Evolutionary conservation across 1,140 invertebrate genomes (phyloP), one percentile per base, ranked within the genome.

Genomic region (Cryptotermes secundus): DNA sequence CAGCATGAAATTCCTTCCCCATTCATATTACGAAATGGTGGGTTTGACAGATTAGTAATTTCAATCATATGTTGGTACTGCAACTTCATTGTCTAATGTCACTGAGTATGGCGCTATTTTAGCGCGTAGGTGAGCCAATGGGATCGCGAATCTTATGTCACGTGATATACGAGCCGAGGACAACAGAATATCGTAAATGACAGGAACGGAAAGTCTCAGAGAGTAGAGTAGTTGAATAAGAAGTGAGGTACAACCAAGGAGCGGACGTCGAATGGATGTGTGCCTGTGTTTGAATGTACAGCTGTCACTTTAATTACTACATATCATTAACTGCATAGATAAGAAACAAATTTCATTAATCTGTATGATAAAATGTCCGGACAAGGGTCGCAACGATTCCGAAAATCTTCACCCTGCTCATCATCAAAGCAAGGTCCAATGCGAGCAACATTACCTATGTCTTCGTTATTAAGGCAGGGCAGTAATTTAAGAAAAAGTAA

Each of bases 391-490:
- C 84, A 84, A 82, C 80, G 84, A 80, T 80, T 84, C 34, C 84
- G 84, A 34, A 84, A 84, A 82, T 84, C 84, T 45, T 84, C 84
- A 38, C 84, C 84, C 42, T 65, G 84, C 49, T 84, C 93, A 85
- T 91, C 91, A 84, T 91, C 92, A 38, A 94, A 94, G 90, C 92
- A 93, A 87, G 94, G 94, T 45, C 94, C 94, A 85, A 93, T 95
- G 92, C 92, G 93, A 88, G 94, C 94, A 72, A 95, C 94, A 81
- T 90, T 95, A 86, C 94, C 94, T 81, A 93, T 95, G 86, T 93
- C 93, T 85, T 94, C 94, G 80, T 90, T 95, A 45, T 90, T 94
- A 87, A 92, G 94, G 86, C 92, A 93, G 87, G 91, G 92, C 86
- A 89, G 90, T 85, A 88, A 86, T 86, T 84, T 87, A 80, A 86